These are phyloP conservation scores for Tetraodon nigroviridis DNA, from an alignment of 2,113 vertebrate species.

Conservation along the genomic window DNA sequence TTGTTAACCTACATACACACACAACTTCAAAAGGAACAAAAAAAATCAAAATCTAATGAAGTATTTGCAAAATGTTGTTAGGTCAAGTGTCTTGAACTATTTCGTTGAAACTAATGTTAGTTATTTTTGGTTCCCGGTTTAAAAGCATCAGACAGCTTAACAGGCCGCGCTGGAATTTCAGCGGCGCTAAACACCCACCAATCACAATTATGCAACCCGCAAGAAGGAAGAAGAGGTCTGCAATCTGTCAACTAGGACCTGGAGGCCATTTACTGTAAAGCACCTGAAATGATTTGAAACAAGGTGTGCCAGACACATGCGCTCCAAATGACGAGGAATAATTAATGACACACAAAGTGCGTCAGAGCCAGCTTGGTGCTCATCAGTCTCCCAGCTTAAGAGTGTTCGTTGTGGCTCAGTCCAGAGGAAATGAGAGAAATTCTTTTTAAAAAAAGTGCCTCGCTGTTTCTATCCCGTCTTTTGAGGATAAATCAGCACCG, in stretches of 20 bases:
- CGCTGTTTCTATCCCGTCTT: too few species aligned
- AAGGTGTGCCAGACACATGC: constrained; percentile 42
- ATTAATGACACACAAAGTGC: constrained; percentile 44
- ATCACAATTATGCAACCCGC: constrained; percentile 57
- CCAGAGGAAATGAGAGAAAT: constrained; percentile 29
- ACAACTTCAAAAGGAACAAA: too few species aligned
- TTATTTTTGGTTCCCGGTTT: constrained; percentile 35
- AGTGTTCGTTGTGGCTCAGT: constrained; percentile 53
- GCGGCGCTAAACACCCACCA: constrained; percentile 63
- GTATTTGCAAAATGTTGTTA: too few species aligned
- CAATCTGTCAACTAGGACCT: constrained; percentile 55
- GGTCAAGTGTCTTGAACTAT: background rate
- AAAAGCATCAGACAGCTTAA: constrained; percentile 47
- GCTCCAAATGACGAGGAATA: constrained; percentile 59
- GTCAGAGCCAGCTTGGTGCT: constrained; percentile 43
- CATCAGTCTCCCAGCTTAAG: constrained; percentile 20
- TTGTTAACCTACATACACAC: too few species aligned
- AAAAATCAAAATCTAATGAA: too few species aligned
- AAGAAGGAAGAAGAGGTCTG: constrained; percentile 58
- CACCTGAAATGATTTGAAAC: constrained; percentile 38
- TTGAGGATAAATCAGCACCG: too few species aligned
- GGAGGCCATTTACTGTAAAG: constrained; percentile 58
- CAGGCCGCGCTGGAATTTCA: constrained; percentile 57
- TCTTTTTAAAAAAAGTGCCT: background rate
- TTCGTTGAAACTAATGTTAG: constrained; percentile 10